Percentiles rank a stretch among this genome's conserved stretches.
phyloP scores from a whole-genome alignment of 2,888 invertebrate species.

The Tenthredo mesomela region DNA sequence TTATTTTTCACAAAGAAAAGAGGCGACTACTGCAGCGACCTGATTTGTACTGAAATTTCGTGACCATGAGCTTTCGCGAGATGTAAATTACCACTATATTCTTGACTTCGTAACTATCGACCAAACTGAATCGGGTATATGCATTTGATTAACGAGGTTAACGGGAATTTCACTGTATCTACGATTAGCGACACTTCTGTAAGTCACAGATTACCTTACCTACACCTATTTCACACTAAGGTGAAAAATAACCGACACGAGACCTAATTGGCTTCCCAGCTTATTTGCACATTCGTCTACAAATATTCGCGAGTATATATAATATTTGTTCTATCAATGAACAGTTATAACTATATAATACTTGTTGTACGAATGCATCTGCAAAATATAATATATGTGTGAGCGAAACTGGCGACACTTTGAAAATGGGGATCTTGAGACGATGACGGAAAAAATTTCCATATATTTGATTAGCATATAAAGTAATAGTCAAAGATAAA shows the following conservation, averaged over 20 bases:
- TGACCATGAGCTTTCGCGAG: background rate
- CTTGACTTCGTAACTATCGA: background rate
- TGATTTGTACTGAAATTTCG: background rate
- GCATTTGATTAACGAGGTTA: background rate
- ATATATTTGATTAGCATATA: background rate
- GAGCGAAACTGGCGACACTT: background rate
- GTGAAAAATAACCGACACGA: conserved; percentile 13
- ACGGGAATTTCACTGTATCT: conserved; percentile 14
- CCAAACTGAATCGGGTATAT: background rate
- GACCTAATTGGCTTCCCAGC: background rate
- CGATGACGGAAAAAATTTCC: background rate
- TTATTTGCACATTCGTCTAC: background rate
- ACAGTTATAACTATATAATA: background rate
- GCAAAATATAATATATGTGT: background rate
- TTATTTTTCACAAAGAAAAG: background rate
- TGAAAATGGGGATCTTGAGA: background rate
- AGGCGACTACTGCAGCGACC: background rate
- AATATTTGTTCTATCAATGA: conserved; percentile 2
- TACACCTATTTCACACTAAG: background rate
- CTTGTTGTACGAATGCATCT: background rate
- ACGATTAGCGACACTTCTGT: conserved; percentile 12
- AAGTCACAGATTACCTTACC: background rate
- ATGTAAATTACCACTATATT: background rate
- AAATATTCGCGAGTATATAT: background rate
- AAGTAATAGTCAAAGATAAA: background rate